These are phyloP conservation scores for Colostygia pectinataria DNA, from an alignment of 2,888 invertebrate genomes.

Conservation along the genomic window DNA sequence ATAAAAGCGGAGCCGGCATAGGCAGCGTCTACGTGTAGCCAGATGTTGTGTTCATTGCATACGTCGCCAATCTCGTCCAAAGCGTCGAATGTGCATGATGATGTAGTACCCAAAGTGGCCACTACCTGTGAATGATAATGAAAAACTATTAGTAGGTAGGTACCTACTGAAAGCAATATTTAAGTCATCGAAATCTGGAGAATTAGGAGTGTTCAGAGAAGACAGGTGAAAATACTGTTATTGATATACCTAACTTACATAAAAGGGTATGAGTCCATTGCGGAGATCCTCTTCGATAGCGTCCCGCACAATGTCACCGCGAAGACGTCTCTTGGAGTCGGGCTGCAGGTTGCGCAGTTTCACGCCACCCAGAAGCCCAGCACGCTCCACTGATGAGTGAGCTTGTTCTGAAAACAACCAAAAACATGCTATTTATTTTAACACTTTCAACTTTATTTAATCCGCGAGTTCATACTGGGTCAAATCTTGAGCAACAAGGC, in stretches of 20 bases:
- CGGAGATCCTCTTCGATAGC: constrained; percentile 93
- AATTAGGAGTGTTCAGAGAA: too few relatives aligned
- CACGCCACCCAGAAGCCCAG: constrained; percentile 94
- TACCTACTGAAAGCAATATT: too few relatives aligned
- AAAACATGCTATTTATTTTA: not conserved
- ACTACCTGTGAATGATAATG: constrained; percentile 83
- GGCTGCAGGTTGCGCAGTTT: constrained; percentile 88
- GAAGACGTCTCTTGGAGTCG: constrained; percentile 87
- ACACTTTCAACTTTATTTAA: too few relatives aligned
- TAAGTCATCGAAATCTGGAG: too few relatives aligned
- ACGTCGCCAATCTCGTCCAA: constrained; percentile 95
- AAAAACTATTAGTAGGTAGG: too few relatives aligned
- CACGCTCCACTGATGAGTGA: constrained; percentile 96
- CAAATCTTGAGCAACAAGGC: too few relatives aligned
- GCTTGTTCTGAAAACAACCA: constrained; percentile 87
- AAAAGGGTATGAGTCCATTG: constrained; percentile 97
- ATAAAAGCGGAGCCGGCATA: constrained; percentile 98
- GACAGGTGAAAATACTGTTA: too few relatives aligned
- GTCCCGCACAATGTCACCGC: constrained; percentile 88
- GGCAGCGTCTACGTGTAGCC: constrained; percentile 98
- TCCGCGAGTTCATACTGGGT: too few relatives aligned
- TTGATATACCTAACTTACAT: constrained; percentile 84
- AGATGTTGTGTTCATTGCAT: constrained; percentile 89
- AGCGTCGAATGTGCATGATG: constrained; percentile 97
- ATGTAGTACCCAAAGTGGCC: constrained; percentile 96